Conservation (phyloP, 2,797 vertebrate species). For the Leptoclinus maculatus region DNA sequence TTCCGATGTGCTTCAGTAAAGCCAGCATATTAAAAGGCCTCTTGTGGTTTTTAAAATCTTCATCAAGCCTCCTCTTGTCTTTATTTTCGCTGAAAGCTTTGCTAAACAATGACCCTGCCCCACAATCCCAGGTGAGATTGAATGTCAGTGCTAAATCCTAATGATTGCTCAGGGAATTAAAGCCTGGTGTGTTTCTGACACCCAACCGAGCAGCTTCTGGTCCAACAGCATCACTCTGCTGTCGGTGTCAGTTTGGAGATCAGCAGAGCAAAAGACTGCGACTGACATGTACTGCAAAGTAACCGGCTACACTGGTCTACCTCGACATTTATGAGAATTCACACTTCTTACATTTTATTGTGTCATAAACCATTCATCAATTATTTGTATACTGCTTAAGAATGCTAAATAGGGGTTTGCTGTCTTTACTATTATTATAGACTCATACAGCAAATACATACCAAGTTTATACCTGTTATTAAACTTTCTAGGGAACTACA, state of each 20-base stretch:
- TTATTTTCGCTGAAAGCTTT: background rate
- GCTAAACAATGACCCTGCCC: background rate
- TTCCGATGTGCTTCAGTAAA: background rate
- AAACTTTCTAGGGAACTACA: background rate
- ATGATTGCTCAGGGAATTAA: slow-evolving; percentile 63
- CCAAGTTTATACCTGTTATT: background rate
- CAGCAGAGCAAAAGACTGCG: slow-evolving; percentile 3
- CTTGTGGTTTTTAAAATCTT: background rate
- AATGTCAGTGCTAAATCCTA: slow-evolving; percentile 44
- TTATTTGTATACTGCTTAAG: background rate
- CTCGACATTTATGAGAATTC: background rate
- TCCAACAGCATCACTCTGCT: slow-evolving; percentile 15
- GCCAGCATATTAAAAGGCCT: background rate
- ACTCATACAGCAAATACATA: background rate
- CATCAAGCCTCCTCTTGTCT: background rate
- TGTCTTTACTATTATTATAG: background rate
- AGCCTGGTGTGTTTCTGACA: slow-evolving; percentile 38
- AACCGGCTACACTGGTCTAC: background rate
- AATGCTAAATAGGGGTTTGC: background rate
- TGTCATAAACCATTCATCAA: background rate
- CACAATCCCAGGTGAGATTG: slow-evolving; percentile 27
- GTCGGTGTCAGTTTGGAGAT: background rate
- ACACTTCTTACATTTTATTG: background rate
- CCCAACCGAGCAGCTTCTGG: slow-evolving; percentile 9
- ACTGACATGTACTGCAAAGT: background rate